Evolutionary conservation across 23 tunicate species (phyloP), one percentile per base, ranked within the genome.

Genomic region (Botrylloides violaceus): DNA sequence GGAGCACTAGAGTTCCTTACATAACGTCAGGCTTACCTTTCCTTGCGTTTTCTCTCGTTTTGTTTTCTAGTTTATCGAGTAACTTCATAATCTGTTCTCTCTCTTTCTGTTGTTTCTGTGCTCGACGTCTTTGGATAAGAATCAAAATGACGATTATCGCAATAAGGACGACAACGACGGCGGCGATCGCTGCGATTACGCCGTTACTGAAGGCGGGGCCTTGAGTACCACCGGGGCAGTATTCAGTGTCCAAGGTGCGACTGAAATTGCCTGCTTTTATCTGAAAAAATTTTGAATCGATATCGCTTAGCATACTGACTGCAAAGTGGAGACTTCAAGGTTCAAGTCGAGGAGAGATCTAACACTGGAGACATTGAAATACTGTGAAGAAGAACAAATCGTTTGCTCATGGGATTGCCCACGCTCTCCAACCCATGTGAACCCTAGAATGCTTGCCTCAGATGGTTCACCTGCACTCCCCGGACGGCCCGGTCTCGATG

Each of bases 51-150:
- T 90, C 97, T 68, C 97, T 83, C 0, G 97, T 90, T 50, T 66
- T 79, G 53, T 90, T 90, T 79, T 90, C 97, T 32, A 90, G 71
- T n/a, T 79, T 87, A 38, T 90, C 97, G n/a, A 90, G 49, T 36
- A 84, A 72, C 49, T 36, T 19, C 64, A 83, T 60, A 24, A 88
- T 73, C 77, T 76, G 25, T 71, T 82, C 77, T 22, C 66, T 64
- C 48, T 82, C 84, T 38, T 71, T 50, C 30, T 34, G 66, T 31
- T 77, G 96, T 61, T 82, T 76, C 24, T 60, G 55, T 2, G 64
- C 64, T 24, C 70, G 60, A 34, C 36, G 36, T 53, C 84, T 65
- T 20, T 75, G 75, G 34, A 66, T 9, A 5, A 62, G 27, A 2
- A 75, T 26, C 39, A 79, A 58, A 1, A 68, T 20, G 19, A 79